Base-by-base conservation (phyloP, 2,888 invertebrate genomes). In the Leptinotarsa tumamoca region DNA sequence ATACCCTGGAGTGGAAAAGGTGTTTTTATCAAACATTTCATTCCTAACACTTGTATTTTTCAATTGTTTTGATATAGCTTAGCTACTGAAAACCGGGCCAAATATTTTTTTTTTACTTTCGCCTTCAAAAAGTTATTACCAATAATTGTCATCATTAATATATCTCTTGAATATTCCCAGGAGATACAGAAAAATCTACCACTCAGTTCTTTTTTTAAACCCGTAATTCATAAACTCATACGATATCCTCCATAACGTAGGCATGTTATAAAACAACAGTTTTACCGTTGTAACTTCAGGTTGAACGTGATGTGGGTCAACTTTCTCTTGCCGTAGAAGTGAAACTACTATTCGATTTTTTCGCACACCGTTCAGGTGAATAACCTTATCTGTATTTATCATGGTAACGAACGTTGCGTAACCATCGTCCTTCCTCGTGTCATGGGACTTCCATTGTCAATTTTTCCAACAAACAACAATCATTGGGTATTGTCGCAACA, bases 281-380 rank as follows among this genome's bases (percentile, higher is more conserved):
- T 72, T 58, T 72, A 68, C 68, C 72, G 58, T 27, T 71, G 68
- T 67, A 69, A 73, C 68, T 72, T 76, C 71, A 73, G 73, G 80
- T 81, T 80, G 81, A 84, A 83, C 82, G 80, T 80, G 84, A 88
- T 88, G 86, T 88, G 84, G 88, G 88, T 88, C 87, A 88, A 88
- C 88, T 88, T 88, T 88, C 88, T 88, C 88, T 88, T 85, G 21
- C 21, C 67, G 50, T 52, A 81, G 86, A 87, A 88, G 88, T 88
- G 88, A 88, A 88, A 88, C 88, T 85, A 85, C 84, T 86, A 85
- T 86, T 87, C 71, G 76, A 73, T 76, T 76, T 76, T 77, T 77
- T 77, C 77, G 74, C 77, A 77, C 74, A 77, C 69, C 66, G 71
- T 84, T 86, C 86, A 86, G 88, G 88, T 88, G 87, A 87, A 88